Percentiles rank a stretch among this genome's conserved stretches.
These are phyloP conservation scores for Manduca sexta DNA, from an alignment of 1,140 invertebrate species.

Conservation along the genomic window DNA sequence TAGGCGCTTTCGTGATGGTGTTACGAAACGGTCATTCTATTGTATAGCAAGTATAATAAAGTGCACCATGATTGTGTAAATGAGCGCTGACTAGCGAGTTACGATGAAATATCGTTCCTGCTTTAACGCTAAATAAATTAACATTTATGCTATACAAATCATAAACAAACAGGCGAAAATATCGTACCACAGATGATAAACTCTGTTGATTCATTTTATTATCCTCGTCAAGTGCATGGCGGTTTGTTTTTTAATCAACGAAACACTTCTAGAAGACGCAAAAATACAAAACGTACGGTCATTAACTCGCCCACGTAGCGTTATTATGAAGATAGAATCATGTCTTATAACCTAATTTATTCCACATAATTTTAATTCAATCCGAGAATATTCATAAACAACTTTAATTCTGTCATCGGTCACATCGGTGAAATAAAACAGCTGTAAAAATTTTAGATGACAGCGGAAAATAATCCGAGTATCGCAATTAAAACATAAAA, in stretches of 20 bases:
- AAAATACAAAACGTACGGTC: slow-evolving; percentile 20
- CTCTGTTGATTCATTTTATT: slow-evolving; percentile 3
- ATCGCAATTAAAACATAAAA: slow-evolving; percentile 71
- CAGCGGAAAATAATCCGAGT: slow-evolving; percentile 54
- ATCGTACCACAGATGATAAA: neutral
- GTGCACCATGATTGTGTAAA: slow-evolving; percentile 48
- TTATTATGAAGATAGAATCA: slow-evolving; percentile 36
- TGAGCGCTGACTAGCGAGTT: slow-evolving; percentile 32
- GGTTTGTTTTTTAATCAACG: slow-evolving; percentile 8
- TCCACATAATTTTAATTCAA: slow-evolving; percentile 46
- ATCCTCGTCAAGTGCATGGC: slow-evolving; percentile 2
- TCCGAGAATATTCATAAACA: slow-evolving; percentile 56
- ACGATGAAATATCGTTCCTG: slow-evolving; percentile 5
- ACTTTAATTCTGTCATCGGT: slow-evolving; percentile 66
- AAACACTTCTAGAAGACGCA: slow-evolving; percentile 16
- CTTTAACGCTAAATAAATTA: slow-evolving; percentile 4
- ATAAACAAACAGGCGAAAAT: neutral
- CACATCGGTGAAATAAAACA: slow-evolving; percentile 56
- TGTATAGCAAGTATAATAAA: slow-evolving; percentile 48
- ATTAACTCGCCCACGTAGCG: slow-evolving; percentile 24
- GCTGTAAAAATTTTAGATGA: slow-evolving; percentile 61
- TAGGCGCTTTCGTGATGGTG: slow-evolving; percentile 58
- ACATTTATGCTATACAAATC: neutral
- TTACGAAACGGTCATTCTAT: slow-evolving; percentile 57
- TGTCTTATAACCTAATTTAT: slow-evolving; percentile 52